These are phyloP conservation scores for Cyanoliseus patagonus DNA, from an alignment of 2,113 vertebrate species.

Conservation along the genomic window DNA sequence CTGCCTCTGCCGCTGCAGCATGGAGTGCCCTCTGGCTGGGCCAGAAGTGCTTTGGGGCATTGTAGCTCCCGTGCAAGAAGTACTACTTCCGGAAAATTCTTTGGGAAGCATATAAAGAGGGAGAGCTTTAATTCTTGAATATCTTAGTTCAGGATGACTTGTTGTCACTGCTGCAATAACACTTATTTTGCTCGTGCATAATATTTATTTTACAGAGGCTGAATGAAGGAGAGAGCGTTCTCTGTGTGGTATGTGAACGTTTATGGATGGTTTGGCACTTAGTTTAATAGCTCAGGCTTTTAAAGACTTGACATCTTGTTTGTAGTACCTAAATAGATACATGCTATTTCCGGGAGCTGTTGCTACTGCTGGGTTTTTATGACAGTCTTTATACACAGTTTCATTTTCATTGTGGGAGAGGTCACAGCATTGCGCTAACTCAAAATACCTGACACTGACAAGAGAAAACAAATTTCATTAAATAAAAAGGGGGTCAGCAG, in stretches of 20 bases:
- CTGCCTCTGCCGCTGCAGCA: neutral
- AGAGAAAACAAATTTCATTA: slow-evolving; percentile 47
- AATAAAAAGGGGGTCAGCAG: slow-evolving; percentile 18
- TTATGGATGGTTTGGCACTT: neutral
- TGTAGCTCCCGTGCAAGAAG: neutral
- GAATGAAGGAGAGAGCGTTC: neutral
- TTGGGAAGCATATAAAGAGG: neutral
- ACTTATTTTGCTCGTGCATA: fast-evolving
- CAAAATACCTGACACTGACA: slow-evolving; percentile 16
- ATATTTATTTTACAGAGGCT: neutral
- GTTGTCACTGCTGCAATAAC: neutral
- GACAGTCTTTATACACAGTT: neutral
- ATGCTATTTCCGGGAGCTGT: neutral
- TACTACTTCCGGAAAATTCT: neutral
- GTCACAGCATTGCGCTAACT: neutral
- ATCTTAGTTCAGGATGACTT: neutral
- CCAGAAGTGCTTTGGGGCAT: neutral
- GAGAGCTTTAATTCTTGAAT: neutral
- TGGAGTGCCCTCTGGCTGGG: neutral
- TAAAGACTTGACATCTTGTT: slow-evolving; percentile 44
- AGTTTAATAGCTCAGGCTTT: neutral
- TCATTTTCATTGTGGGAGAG: neutral
- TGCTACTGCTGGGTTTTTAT: neutral
- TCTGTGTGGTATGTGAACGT: neutral
- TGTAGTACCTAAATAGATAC: neutral